phyloP scores from a whole-genome alignment of 2,888 invertebrate genomes.

The Pimpla rufipes region DNA sequence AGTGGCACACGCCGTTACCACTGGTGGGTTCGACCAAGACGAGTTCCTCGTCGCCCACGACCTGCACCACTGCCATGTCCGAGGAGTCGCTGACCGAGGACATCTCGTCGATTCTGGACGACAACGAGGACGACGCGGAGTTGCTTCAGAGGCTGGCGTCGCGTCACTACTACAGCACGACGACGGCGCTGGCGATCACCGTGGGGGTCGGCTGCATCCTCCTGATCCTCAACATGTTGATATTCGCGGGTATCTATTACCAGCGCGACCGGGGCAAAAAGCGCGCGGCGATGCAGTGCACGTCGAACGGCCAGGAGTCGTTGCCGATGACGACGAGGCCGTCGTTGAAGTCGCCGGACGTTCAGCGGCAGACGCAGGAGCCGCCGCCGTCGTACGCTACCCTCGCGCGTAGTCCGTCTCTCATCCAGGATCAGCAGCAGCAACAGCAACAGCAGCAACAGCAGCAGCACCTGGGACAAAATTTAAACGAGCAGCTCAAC shows the following conservation, averaged over 20 bases:
- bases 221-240: slow-evolving; percentile 90
- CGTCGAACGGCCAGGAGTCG: slow-evolving; percentile 82
- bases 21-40: slow-evolving; percentile 80
- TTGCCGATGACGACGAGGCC: slow-evolving; percentile 83
- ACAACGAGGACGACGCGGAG: slow-evolving; percentile 86
- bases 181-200: slow-evolving; percentile 92
- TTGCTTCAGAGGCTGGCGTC: slow-evolving; percentile 87
- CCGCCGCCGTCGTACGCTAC: slow-evolving; percentile 87
- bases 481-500: slow-evolving; percentile 49
- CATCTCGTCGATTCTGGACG: slow-evolving; percentile 79
- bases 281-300: slow-evolving; percentile 79
- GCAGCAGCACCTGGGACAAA: slow-evolving; percentile 53
- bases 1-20: slow-evolving; percentile 83
- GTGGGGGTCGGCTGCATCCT: slow-evolving; percentile 91
- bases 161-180: slow-evolving; percentile 89
- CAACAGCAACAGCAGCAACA: slow-evolving; percentile 21
- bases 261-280: slow-evolving; percentile 88
- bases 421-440: slow-evolving; percentile 67
- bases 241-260: slow-evolving; percentile 92
- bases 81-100: slow-evolving; percentile 78
- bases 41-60: slow-evolving; percentile 78
- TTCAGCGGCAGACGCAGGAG: slow-evolving; percentile 83
- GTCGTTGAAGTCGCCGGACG: slow-evolving; percentile 80
- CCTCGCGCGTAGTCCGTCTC: slow-evolving; percentile 83
- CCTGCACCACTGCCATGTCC: slow-evolving; percentile 80